Conservation (phyloP, 2,113 vertebrate species). For the Mungos mungo region DNA sequence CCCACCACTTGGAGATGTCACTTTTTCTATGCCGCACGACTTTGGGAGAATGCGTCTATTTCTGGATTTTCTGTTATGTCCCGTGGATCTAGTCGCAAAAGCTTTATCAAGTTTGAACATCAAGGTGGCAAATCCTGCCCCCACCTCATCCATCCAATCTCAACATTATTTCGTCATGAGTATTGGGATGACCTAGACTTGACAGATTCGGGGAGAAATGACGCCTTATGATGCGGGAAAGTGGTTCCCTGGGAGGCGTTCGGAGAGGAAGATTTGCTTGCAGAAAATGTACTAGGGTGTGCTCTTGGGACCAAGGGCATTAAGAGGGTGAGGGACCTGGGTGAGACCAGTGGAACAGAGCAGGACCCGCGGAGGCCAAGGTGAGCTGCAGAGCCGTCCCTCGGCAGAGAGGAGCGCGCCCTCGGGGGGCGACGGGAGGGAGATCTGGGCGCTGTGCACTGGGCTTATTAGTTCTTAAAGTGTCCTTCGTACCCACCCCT, state of each 20-base stretch:
- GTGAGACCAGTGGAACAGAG: background rate
- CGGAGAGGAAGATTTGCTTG: background rate
- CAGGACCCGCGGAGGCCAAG: no score
- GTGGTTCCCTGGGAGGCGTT: background rate
- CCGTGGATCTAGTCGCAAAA: background rate
- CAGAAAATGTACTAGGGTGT: background rate
- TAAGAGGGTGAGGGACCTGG: background rate
- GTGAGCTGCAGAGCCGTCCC: rapidly evolving
- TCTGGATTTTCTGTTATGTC: background rate
- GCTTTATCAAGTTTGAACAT: background rate
- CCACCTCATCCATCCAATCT: background rate
- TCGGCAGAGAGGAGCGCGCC: no score
- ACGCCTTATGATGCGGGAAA: no score
- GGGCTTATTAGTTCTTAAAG: background rate
- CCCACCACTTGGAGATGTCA: background rate
- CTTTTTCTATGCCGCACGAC: no score
- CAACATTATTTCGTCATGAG: background rate
- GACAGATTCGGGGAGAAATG: background rate
- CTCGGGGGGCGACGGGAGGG: no score
- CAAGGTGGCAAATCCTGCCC: background rate
- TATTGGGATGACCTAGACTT: background rate
- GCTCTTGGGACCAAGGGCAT: background rate
- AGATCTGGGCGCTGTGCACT: background rate
- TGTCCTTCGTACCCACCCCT: background rate
- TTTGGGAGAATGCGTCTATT: background rate